Evolutionary conservation across 2,888 invertebrate species (phyloP), one percentile per base, ranked within the genome.

Genomic region (Lepidocyrtoides sp.): DNA sequence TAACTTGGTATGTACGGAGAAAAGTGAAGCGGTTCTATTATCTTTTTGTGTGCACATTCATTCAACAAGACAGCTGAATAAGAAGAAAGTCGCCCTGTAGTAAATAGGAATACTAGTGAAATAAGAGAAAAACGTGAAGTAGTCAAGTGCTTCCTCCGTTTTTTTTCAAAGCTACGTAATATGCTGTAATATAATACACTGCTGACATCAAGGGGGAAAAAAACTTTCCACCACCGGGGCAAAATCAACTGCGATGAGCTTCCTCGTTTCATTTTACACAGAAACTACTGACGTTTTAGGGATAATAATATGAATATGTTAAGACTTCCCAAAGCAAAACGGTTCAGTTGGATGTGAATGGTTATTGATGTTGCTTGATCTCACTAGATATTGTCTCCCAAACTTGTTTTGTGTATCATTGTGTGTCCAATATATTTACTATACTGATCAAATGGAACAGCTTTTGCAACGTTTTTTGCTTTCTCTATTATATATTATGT

Each of bases 261-360:
- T 66, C 23, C 81, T 79, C 41, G 79, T 87, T 79, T 79, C 87
- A 85, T 85, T 85, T 85, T 57, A 75, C 75, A 85, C 57, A 75
- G 48, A 23, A 75, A 63, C 29, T 12, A 29, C 60, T 63, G 20
- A 79, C 32, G 57, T 54, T 29, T 29, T 8, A 69, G 69, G 32
- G 20, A 60, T 60, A 60, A n/a, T 26, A 60, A 26, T 32, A 36
- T n/a, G 14, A 41, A 69, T 69, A 32, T 32, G 32, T 69, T 32
- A 69, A 69, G 69, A n/a, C 4, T 10, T 4, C 3, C 1, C 3
- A 17, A 4, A 51, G n/a, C 51, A 51, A 51, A 51, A 51, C 51
- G 51, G 51, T 69, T 23, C 23, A 79, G 48, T 44, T 12, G 12
- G 48, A 75, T 75, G 75, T 23, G 26, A 75, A 75, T 23, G 48